Evolutionary conservation across 2,888 invertebrate species (phyloP).

Genomic region (Trachelus tabidus): DNA sequence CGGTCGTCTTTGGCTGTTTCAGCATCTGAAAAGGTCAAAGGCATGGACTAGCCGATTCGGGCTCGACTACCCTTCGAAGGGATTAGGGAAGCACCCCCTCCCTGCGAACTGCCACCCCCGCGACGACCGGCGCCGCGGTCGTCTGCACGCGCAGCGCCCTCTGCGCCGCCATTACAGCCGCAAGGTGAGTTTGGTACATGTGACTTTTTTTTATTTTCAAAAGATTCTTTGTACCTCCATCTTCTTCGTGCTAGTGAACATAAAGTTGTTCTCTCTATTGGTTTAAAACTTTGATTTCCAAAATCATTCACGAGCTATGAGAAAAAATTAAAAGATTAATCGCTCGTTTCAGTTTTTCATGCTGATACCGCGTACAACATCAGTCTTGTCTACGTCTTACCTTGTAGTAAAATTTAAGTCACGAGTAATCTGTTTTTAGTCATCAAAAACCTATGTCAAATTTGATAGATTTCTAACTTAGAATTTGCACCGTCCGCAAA

Average conservation of each 20-base stretch:
- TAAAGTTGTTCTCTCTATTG: too few species aligned
- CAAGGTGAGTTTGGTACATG: constrained; percentile 54
- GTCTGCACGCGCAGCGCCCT: constrained; percentile 49
- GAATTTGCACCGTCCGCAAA: background rate
- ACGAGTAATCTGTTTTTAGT: background rate
- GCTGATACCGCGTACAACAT: background rate
- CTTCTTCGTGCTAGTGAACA: background rate
- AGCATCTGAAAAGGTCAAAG: constrained; percentile 52
- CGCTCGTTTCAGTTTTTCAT: background rate
- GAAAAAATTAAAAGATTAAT: too few species aligned
- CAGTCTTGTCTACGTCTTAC: background rate
- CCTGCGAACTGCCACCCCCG: constrained; percentile 33
- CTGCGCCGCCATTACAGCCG: constrained; percentile 59
- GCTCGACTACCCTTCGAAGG: constrained; percentile 49
- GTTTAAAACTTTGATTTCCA: too few species aligned
- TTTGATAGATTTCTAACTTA: background rate
- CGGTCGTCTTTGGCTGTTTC: constrained; percentile 55
- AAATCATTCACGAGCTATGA: background rate
- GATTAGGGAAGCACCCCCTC: constrained; percentile 51
- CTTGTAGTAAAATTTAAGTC: background rate
- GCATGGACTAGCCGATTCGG: constrained; percentile 55
- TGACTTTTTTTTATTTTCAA: background rate
- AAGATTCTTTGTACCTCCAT: background rate
- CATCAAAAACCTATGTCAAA: background rate
- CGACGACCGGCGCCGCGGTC: constrained; percentile 35